Percentiles rank a stretch among this genome's conserved stretches.
phyloP scores from a whole-genome alignment of 2,113 vertebrate genomes.

The Heloderma charlesbogerti region DNA sequence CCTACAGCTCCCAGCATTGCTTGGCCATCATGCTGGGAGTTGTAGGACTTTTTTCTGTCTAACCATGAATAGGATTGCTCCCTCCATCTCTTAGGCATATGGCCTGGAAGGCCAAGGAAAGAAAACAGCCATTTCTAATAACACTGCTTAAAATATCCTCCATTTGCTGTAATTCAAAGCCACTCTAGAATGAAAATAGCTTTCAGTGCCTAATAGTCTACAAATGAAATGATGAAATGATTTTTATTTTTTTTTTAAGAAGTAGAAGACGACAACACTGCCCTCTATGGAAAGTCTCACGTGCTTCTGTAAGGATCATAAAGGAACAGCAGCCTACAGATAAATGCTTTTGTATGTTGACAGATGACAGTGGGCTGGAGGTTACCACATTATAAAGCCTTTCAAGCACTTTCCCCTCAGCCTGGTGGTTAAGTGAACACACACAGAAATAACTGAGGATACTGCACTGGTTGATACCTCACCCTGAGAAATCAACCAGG shows the following conservation, averaged over 20 bases:
- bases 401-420: not conserved
- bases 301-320: not conserved
- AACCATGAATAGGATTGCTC: no score
- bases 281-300: not conserved
- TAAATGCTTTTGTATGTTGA: not conserved
- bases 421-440: not conserved
- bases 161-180: conserved; percentile 26
- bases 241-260: conserved; percentile 28
- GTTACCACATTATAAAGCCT: not conserved
- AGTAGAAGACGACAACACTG: accelerated
- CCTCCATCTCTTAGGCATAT: not conserved
- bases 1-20: no score
- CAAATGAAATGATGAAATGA: conserved; percentile 34
- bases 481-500: not conserved
- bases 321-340: not conserved
- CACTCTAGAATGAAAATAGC: not conserved
- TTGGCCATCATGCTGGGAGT: no score
- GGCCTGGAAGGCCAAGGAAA: accelerated
- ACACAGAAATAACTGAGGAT: accelerated
- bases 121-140: conserved; percentile 3
- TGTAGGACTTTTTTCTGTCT: no score
- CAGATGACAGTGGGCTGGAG: not conserved
- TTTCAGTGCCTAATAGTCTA: conserved; percentile 9
- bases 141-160: conserved; percentile 17
- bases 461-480: not conserved